Conservation (phyloP, 1,140 invertebrate genomes). For the Ostrea denselamellosa region DNA sequence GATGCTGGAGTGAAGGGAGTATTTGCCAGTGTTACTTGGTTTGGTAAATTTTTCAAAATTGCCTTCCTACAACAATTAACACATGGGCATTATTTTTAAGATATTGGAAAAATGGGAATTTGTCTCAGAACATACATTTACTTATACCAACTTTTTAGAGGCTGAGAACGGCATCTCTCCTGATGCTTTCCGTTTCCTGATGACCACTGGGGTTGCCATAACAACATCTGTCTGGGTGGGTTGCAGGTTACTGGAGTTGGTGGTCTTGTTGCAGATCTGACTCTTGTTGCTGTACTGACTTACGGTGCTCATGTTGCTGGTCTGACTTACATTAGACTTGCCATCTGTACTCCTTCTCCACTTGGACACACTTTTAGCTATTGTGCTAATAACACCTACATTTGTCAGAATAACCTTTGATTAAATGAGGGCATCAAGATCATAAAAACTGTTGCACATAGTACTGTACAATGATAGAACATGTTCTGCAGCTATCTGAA, state of each 20-base stretch:
- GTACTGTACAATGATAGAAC: background rate
- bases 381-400: conserved; percentile 74
- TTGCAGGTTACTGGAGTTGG: conserved; percentile 43
- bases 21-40: conserved; percentile 66
- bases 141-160: conserved; percentile 71
- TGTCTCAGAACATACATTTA: background rate
- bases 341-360: conserved; percentile 74
- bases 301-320: conserved; percentile 60
- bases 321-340: conserved; percentile 63
- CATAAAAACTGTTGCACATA: too few species aligned
- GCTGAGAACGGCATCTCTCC: conserved; percentile 74
- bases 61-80: conserved; percentile 69
- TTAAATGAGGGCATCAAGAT: too few species aligned
- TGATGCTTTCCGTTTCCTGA: conserved; percentile 70
- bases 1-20: conserved; percentile 74
- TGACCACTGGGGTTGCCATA: conserved; percentile 71
- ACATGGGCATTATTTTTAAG: background rate
- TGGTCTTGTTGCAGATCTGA: conserved; percentile 46
- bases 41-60: conserved; percentile 73
- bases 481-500: background rate
- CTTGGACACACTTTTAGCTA: conserved; percentile 73
- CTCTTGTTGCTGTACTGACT: conserved; percentile 62
- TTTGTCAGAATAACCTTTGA: conserved; percentile 17
- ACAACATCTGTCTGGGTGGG: conserved; percentile 20
- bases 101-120: background rate